phyloP scores from a whole-genome alignment of 2,797 vertebrate species.

The Cuniculus paca region DNA sequence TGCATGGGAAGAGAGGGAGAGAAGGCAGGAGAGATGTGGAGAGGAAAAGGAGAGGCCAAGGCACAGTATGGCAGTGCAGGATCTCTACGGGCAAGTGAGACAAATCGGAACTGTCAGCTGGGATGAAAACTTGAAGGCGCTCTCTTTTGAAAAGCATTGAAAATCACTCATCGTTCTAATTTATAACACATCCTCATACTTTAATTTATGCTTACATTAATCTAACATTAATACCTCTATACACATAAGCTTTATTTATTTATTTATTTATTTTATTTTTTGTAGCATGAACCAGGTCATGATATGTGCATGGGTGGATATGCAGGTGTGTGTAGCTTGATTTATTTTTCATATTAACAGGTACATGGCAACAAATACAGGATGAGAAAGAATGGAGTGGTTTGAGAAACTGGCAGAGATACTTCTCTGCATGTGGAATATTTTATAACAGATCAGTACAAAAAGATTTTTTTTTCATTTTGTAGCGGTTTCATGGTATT shows the following conservation, averaged over 20 bases:
- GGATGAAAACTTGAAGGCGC: background rate
- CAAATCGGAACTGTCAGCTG: background rate
- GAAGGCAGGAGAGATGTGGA: background rate
- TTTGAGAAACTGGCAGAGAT: no score
- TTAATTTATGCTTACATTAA: background rate
- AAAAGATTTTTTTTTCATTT: background rate
- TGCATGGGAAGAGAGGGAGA: slow-evolving; percentile 65
- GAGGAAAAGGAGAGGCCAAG: no score
- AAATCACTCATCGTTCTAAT: background rate
- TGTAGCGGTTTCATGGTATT: background rate
- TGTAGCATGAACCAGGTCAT: background rate
- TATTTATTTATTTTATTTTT: background rate
- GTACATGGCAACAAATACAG: no score
- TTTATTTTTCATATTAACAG: slow-evolving; percentile 65
- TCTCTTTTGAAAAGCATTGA: background rate
- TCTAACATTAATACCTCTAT: background rate
- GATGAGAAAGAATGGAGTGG: no score
- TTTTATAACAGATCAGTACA: background rate
- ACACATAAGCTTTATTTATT: background rate
- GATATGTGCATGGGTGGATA: background rate
- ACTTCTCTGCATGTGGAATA: no score
- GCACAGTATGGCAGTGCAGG: background rate
- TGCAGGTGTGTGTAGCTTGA: background rate
- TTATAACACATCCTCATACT: background rate
- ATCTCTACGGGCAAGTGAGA: background rate